Evolutionary conservation across 53 echinoderm and acorn worm genomes (phyloP).

Genomic region (Patiria pectinifera): DNA sequence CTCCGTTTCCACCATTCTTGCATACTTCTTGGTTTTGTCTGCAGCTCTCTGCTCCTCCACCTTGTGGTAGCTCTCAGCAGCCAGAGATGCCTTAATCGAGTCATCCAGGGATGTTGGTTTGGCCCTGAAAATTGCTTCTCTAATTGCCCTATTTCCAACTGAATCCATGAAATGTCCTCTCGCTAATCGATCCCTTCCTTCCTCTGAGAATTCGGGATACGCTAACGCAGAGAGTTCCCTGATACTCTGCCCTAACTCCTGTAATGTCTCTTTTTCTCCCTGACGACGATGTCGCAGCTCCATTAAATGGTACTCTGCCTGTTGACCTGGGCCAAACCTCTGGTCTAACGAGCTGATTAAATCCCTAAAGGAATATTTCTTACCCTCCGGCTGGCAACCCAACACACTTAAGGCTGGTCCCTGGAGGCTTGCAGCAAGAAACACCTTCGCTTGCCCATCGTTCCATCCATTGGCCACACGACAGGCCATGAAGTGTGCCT

Average conservation of each 20-base stretch:
- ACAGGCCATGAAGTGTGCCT: background rate
- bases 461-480: conserved; percentile 25
- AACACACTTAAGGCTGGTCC: conserved; percentile 25
- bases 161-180: conserved; percentile 27
- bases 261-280: background rate
- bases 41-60: conserved; percentile 6
- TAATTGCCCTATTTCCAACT: conserved; percentile 1
- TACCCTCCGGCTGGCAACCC: conserved; percentile 9
- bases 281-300: conserved; percentile 46
- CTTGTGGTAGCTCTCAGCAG: background rate
- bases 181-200: conserved; percentile 20
- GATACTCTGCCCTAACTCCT: too few relatives aligned
- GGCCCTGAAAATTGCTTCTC: background rate
- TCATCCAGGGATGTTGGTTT: conserved; percentile 29
- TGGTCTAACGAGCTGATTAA: conserved; percentile 2
- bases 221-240: too few relatives aligned
- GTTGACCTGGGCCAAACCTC: background rate
- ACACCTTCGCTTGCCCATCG: conserved; percentile 5
- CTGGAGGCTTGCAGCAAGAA: conserved; percentile 39
- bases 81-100: conserved; percentile 5
- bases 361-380: conserved; percentile 8
- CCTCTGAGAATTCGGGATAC: background rate
- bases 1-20: background rate
- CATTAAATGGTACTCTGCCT: conserved; percentile 36
- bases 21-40: background rate